Evolutionary conservation across 2,113 vertebrate species (phyloP).

Genomic region (Haemorhous mexicanus): DNA sequence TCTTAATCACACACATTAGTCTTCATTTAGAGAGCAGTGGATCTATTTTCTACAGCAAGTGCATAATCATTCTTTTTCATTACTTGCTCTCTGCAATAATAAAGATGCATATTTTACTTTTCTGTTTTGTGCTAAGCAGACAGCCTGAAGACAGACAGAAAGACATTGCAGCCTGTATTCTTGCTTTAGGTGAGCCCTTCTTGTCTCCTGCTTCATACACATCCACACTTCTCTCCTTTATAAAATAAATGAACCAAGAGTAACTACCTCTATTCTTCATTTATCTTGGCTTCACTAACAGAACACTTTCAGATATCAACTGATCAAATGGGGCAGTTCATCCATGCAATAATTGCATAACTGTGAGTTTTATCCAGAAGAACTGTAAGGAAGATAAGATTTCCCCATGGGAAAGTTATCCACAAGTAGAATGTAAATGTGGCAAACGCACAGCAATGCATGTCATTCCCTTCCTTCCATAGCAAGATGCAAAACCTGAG

Average conservation of each 20-base stretch:
- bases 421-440: neutral
- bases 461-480: constrained; percentile 4
- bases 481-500: constrained; percentile 14
- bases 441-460: neutral
- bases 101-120: constrained; percentile 17
- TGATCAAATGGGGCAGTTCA: neutral
- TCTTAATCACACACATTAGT: constrained; percentile 36
- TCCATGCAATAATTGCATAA: neutral
- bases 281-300: neutral
- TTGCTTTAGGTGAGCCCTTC: neutral
- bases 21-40: constrained; percentile 9
- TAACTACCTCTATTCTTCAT: neutral
- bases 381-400: neutral
- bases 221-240: neutral
- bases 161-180: neutral
- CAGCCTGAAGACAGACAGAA: neutral
- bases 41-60: neutral
- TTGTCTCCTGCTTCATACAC: neutral
- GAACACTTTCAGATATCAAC: neutral
- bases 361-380: neutral
- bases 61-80: constrained; percentile 41
- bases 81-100: neutral
- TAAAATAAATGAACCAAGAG: neutral
- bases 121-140: neutral
- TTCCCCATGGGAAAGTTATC: neutral